Conservation (phyloP, 2,888 invertebrate species). For the Acronicta alni region DNA sequence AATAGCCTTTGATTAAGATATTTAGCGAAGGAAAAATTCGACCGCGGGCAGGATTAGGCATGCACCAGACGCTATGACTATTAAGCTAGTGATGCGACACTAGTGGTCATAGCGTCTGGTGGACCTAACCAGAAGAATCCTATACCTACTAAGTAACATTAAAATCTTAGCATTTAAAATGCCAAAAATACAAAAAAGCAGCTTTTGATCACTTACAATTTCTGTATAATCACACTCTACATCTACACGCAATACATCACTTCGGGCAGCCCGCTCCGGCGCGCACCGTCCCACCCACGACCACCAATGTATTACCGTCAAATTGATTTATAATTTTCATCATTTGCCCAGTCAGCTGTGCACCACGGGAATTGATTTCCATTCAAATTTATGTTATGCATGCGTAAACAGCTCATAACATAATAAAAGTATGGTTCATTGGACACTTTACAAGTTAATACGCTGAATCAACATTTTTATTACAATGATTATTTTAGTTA, state of each 20-base stretch:
- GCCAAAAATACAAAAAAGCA: too few species aligned
- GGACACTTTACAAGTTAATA: conserved; percentile 39
- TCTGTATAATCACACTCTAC: conserved; percentile 19
- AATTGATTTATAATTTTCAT: conserved; percentile 67
- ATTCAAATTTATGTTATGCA: conserved; percentile 55
- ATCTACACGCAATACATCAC: conserved; percentile 26
- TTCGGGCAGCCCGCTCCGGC: conserved; percentile 6
- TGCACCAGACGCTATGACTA: too few species aligned
- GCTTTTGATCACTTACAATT: neutral
- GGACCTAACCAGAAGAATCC: too few species aligned
- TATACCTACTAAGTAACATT: too few species aligned
- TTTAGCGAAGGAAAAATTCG: too few species aligned
- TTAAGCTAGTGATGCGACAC: too few species aligned
- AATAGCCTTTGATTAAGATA: too few species aligned
- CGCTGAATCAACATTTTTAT: conserved; percentile 40
- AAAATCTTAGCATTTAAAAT: too few species aligned
- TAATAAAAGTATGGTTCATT: conserved; percentile 48
- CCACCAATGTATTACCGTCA: conserved; percentile 57
- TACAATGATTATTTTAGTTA: conserved; percentile 5
- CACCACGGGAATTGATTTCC: conserved; percentile 54
- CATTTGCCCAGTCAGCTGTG: conserved; percentile 56
- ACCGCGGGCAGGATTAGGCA: too few species aligned
- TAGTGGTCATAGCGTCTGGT: too few species aligned
- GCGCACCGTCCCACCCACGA: conserved; percentile 20
- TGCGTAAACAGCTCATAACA: conserved; percentile 48